Base-by-base conservation (phyloP, 2,797 vertebrate species). In the Bucorvus abyssinicus region DNA sequence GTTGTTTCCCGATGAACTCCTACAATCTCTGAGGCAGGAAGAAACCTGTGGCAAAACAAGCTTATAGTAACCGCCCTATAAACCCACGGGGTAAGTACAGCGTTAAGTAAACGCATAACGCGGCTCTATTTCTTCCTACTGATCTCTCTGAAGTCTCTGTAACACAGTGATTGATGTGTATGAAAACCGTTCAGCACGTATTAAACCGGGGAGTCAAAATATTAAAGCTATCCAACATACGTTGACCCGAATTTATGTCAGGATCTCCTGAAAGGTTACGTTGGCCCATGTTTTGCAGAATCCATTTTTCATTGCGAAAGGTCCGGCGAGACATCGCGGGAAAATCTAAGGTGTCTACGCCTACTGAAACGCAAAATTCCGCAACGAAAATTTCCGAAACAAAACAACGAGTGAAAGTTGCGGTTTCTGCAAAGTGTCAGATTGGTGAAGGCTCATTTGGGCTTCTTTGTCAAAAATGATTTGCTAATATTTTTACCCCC, bases 31-130 rank as follows among this genome's bases (percentile, higher is more conserved):
- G 36, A 87, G 73, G 65, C 71, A 87, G 71, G 84, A 91, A 61
- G 61, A 94, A 93, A 95, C 34, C 57, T 69, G 7, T 56, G 42
- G 67, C 67, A 89, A 93, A 90, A 87, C 38, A 70, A 92, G 36
- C 20, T 79, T 45, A 14, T 45, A 47, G n/a, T 44, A 94, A 69
- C 55, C 88, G 55, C 74, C 53, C 44, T 52, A 32, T 79, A 94
- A 95, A 84, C 88, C 80, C 27, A 32, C 17, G 10, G 45, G 64
- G 24, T 87, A 93, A 90, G 53, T 68, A 77, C 32, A 85, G 29
- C 23, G 61, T 38, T 80, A 87, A 87, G 79, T 56, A 83, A 84
- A 49, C 61, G 38, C 24, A 50, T 78, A 88, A n/a, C n/a, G 26
- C 29, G 14, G 49, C 40, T 92, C 50, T 23, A 10, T 90, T 91